phyloP scores from a whole-genome alignment of 2,888 invertebrate genomes.

The Punctoribates punctum region DNA sequence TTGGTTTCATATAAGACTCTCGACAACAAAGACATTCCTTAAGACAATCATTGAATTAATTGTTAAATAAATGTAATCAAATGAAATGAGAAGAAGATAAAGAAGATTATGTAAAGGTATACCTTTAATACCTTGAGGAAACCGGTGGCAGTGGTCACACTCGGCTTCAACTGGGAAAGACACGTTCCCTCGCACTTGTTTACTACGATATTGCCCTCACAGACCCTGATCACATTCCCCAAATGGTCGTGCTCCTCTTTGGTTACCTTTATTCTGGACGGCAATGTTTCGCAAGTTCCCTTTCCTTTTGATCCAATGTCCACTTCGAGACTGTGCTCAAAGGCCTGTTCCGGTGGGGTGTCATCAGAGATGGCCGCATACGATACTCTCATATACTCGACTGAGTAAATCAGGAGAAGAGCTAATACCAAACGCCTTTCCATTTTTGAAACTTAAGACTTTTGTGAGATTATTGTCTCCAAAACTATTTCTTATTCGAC shows the following conservation, averaged over 20 bases:
- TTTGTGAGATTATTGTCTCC: neutral
- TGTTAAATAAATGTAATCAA: neutral
- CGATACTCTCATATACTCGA: neutral
- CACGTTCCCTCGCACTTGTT: slow-evolving; percentile 93
- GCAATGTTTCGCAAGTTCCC: slow-evolving; percentile 46
- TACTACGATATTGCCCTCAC: slow-evolving; percentile 81
- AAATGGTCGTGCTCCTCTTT: slow-evolving; percentile 79
- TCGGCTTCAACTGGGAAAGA: slow-evolving; percentile 85
- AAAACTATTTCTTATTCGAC: neutral
- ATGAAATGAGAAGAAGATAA: neutral
- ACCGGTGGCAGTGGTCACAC: slow-evolving; percentile 79
- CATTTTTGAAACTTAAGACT: neutral
- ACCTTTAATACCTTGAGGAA: slow-evolving; percentile 68
- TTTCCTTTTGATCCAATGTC: slow-evolving; percentile 3
- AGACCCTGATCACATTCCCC: slow-evolving; percentile 76
- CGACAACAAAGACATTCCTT: slow-evolving; percentile 90
- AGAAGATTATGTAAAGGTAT: neutral
- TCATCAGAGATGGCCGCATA: neutral
- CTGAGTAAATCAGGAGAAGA: neutral
- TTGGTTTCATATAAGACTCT: slow-evolving; percentile 76
- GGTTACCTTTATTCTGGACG: slow-evolving; percentile 48
- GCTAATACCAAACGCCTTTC: neutral
- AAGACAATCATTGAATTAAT: neutral
- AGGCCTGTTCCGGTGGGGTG: neutral
- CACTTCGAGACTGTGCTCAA: neutral